These are phyloP conservation scores for Erethizon dorsatum DNA, from an alignment of 2,797 vertebrate species.

Conservation along the genomic window DNA sequence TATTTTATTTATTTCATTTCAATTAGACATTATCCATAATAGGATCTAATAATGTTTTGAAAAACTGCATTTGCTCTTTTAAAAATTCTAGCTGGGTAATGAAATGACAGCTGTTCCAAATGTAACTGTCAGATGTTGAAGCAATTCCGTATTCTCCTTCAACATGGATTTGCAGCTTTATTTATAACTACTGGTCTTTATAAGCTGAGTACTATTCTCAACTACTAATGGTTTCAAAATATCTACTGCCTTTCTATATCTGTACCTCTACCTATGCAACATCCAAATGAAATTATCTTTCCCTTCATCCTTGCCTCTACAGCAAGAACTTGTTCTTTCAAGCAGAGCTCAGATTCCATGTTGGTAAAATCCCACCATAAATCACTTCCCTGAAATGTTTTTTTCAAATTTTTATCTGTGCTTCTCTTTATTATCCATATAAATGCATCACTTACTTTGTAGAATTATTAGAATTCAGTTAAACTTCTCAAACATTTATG, in stretches of 20 bases:
- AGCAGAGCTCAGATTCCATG: background rate
- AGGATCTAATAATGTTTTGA: background rate
- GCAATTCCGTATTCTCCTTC: background rate
- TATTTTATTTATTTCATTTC: background rate
- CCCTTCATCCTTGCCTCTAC: background rate
- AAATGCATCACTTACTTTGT: background rate
- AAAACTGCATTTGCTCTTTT: background rate
- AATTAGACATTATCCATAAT: background rate
- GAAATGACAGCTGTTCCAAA: background rate
- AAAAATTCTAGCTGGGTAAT: background rate
- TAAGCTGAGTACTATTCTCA: too few relatives aligned
- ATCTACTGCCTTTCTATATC: background rate
- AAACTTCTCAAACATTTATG: constrained; percentile 13
- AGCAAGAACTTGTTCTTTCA: background rate
- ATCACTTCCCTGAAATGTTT: background rate
- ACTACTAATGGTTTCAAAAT: background rate
- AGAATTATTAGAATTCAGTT: background rate
- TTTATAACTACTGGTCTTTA: background rate
- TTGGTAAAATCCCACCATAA: background rate
- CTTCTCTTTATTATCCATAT: background rate
- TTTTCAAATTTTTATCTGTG: background rate
- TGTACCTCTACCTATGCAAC: background rate
- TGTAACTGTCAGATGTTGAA: background rate
- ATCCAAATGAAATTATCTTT: background rate
- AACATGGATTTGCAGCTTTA: background rate